Evolutionary conservation across 1,140 invertebrate genomes (phyloP).

Genomic region (Drosophila parvula): DNA sequence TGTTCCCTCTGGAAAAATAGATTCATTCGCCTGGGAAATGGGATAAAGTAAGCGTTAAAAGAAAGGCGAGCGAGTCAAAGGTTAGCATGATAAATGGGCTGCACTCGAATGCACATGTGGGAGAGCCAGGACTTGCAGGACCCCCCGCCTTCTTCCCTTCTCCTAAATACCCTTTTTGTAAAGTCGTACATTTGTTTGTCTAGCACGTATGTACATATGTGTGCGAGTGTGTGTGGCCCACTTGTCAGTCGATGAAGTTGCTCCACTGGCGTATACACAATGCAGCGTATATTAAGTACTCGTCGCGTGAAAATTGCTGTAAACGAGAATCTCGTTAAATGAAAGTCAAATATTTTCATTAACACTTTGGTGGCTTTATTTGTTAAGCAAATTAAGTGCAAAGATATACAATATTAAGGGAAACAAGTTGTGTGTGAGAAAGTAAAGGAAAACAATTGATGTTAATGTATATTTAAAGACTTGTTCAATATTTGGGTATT

Average conservation of each 20-base stretch:
- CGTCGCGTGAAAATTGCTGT: slow-evolving; percentile 15
- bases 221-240: neutral
- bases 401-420: slow-evolving; percentile 16
- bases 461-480: neutral
- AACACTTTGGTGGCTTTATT: slow-evolving; percentile 24
- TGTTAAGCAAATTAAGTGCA: slow-evolving; percentile 20
- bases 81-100: slow-evolving; percentile 57
- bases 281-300: slow-evolving; percentile 15
- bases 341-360: slow-evolving; percentile 46
- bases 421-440: neutral
- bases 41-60: slow-evolving; percentile 12
- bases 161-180: slow-evolving; percentile 19
- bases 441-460: neutral
- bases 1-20: slow-evolving; percentile 4
- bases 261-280: slow-evolving; percentile 49
- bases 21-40: slow-evolving; percentile 19
- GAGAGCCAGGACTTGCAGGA: slow-evolving; percentile 6
- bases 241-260: slow-evolving; percentile 17
- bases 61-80: slow-evolving; percentile 20
- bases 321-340: slow-evolving; percentile 40
- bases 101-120: slow-evolving; percentile 52
- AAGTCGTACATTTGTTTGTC: slow-evolving; percentile 27
- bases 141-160: neutral
- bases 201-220: slow-evolving; percentile 1
- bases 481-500: neutral